Conservation (phyloP, 2,113 vertebrate species). For the Nettapus auritus region DNA sequence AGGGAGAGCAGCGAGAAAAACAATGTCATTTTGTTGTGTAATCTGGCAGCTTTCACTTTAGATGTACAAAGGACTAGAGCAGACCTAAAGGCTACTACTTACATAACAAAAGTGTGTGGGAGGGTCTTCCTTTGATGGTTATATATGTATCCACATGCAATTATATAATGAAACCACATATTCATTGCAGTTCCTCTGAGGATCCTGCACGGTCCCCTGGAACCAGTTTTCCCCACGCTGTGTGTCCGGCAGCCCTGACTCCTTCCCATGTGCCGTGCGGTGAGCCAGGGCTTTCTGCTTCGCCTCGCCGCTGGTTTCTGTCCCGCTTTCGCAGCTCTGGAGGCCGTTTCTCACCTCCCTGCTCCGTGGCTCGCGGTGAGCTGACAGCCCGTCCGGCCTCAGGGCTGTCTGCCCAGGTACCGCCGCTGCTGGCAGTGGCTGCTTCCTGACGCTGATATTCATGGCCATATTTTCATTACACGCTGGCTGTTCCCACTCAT, state of each 20-base stretch:
- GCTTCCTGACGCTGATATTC: background rate
- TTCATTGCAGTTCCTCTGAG: background rate
- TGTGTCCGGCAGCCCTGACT: background rate
- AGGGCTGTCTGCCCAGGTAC: background rate
- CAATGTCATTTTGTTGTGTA: background rate
- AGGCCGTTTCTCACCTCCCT: background rate
- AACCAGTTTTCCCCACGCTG: background rate
- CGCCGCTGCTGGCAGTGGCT: background rate
- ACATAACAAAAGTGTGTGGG: background rate
- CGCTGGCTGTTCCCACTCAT: background rate
- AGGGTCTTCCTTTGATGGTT: background rate
- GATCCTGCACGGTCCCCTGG: background rate
- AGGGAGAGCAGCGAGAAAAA: background rate
- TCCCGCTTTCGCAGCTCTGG: background rate
- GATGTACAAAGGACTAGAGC: background rate
- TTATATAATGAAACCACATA: background rate
- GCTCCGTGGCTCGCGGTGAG: background rate
- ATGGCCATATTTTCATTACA: background rate
- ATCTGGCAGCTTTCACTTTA: background rate
- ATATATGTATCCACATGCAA: background rate
- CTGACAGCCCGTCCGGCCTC: background rate
- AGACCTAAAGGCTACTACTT: background rate
- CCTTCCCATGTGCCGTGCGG: fast-evolving
- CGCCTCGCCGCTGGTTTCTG: background rate
- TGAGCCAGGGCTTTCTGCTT: background rate